Base-by-base conservation (phyloP, 2,797 vertebrate genomes). In the Neoniphon sammara region DNA sequence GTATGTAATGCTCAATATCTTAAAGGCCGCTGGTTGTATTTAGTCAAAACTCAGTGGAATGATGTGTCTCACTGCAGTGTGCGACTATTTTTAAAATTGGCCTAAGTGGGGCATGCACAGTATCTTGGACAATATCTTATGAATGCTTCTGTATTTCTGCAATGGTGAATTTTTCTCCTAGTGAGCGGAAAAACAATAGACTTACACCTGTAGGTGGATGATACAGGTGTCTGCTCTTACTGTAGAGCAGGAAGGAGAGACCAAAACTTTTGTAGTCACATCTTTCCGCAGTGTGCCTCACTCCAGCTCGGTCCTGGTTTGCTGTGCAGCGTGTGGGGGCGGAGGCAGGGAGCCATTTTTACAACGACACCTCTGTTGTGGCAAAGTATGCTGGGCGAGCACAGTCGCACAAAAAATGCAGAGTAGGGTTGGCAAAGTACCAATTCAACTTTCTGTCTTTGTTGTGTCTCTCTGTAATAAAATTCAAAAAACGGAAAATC, bases 251-350 rank as follows among this genome's bases (percentile, higher is more conserved):
- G 23, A 46, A 15, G 42, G 15, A 44, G 27, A 78, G 5, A 80
- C 57, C 46, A 30, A 83, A 82, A 57, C 58, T 58, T 81, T 70
- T 72, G 56, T 73, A 55, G 61, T 81, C 67, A 56, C 66, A 49
- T 78, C 56, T 53, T 67, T 73, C 34, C 67, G 52, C 57, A 53
- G 70, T 73, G 75, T 25, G 61, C 68, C 77, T 73, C 66, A 81
- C 61, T 66, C 76, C 68, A 77, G 71, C 80, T 75, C n/a, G 68
- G 74, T 71, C 68, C 54, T 73, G 80, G 57, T 83, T 78, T 77
- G 84, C 82, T 73, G 74, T 80, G 78, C 81, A 73, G 71, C 36
- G 58, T 66, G 80, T 77, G 84, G 80, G 82, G 75, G 81, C 58
- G 87, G 81, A 86, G 53, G 69, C 77, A 77, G n/a, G 81, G 59